Evolutionary conservation across 2,797 vertebrate species (phyloP).

Genomic region (Cyclopterus lumpus): DNA sequence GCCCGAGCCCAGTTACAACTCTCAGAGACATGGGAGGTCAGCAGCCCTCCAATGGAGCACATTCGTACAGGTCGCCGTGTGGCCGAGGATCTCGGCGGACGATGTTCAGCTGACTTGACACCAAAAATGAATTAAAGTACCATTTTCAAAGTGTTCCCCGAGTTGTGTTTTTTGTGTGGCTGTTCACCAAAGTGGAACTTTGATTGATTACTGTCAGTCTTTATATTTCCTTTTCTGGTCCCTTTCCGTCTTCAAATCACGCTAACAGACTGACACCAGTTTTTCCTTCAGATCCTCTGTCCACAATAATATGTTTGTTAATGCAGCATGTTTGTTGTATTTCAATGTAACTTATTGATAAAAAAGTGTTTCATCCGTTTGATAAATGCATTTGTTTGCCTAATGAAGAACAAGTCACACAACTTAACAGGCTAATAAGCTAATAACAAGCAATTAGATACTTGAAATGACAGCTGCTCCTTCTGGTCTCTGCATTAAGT

Average conservation of each 20-base stretch:
- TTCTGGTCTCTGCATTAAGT: conserved; percentile 18
- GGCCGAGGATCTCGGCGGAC: conserved; percentile 5
- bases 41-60: conserved; percentile 1
- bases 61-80: background rate
- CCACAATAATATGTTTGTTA: background rate
- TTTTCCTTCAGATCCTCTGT: background rate
- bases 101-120: background rate
- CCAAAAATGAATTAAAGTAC: background rate
- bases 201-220: background rate
- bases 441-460: background rate
- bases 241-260: conserved; percentile 2
- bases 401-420: background rate
- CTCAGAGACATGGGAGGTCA: conserved; percentile 19
- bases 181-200: background rate
- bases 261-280: background rate
- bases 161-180: conserved; percentile 13
- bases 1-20: background rate
- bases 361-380: background rate
- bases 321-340: conserved; percentile 25
- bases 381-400: background rate
- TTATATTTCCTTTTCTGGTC: background rate
- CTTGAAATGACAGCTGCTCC: background rate
- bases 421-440: background rate
- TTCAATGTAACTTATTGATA: background rate
- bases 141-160: conserved; percentile 1